phyloP scores from a whole-genome alignment of 2,113 vertebrate genomes.

The Lipophrys pholis region DNA sequence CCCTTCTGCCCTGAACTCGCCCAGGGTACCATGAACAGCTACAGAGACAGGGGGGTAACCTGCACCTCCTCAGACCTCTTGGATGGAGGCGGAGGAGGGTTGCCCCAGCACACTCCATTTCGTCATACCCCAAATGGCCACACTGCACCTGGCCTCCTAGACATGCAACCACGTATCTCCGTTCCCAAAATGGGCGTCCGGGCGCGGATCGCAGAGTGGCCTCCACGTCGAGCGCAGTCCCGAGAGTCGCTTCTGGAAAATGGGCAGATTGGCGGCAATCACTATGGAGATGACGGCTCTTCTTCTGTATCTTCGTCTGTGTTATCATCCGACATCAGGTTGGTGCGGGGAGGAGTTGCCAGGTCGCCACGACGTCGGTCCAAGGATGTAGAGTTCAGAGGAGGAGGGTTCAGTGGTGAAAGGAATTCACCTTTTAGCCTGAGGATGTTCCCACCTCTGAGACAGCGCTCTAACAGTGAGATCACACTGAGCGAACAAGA shows the following conservation, averaged over 20 bases:
- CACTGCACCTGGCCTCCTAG: conserved; percentile 61
- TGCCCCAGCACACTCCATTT: conserved; percentile 72
- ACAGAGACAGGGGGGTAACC: conserved; percentile 87
- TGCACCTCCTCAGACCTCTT: conserved; percentile 85
- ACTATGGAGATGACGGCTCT: conserved; percentile 64
- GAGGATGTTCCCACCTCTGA: conserved; percentile 80
- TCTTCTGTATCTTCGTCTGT: conserved; percentile 42
- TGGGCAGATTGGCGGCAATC: conserved; percentile 67
- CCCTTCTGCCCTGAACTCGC: conserved; percentile 71
- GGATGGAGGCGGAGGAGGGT: conserved; percentile 71
- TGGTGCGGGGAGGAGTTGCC: conserved; percentile 71
- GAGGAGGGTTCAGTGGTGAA: conserved; percentile 80
- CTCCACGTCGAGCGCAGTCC: conserved; percentile 87
- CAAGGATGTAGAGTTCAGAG: conserved; percentile 89
- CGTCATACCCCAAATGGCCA: conserved; percentile 82
- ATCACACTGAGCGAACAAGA: conserved; percentile 94
- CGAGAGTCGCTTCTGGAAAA: conserved; percentile 82
- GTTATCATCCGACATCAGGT: conserved; percentile 55
- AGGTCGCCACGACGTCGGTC: conserved; percentile 83
- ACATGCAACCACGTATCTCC: conserved; percentile 73
- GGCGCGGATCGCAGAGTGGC: conserved; percentile 93
- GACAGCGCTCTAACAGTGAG: conserved; percentile 93
- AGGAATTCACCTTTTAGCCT: conserved; percentile 78
- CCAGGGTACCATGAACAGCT: conserved; percentile 88
- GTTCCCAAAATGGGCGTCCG: conserved; percentile 96